Evolutionary conservation across 2,888 invertebrate species (phyloP), one percentile per base, ranked within the genome.

Genomic region (Tetropium fuscum): DNA sequence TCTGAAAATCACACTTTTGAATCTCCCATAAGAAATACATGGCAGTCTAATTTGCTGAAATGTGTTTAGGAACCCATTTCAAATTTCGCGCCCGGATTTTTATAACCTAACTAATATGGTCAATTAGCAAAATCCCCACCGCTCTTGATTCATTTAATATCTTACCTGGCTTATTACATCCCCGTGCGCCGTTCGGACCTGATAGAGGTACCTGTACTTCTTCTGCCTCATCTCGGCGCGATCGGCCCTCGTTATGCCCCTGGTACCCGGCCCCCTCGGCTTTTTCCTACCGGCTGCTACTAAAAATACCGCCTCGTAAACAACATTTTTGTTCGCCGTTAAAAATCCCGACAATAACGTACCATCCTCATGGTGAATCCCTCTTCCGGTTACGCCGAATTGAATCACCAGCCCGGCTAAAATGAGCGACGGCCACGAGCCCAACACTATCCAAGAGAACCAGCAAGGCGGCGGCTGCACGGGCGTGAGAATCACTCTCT

Each of bases 131-230:
- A 30, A 30, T 30, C 5, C 10, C 5, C 10, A 10, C 2, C 2
- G 27, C 8, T 1, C 10, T 2, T 2, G 2, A 2, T 1, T 11
- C 10, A 3, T 32, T 5, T 32, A 4, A 6, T 15, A 15, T 4
- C 16, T 71, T 78, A 90, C 94, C 88, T 94, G 94, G 68, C 93
- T 92, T 70, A 95, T 93, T 65, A 95, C 93, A 82, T 95, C 95
- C 8, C 95, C 95, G 73, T 94, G 93, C 19, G 93, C 92, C 5
- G 94, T 92, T 70, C 95, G 87, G 56, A 94, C 92, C 84, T 95
- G 94, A 83, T 95, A 95, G 66, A 95, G 83, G 78, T 95, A 94
- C 66, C 94, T 85, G 80, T 94, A 95, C 80, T 92, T 92, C 78
- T 91, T 89, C 80, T 94, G 93, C 53, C 91, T 86, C 81, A 92